These are phyloP conservation scores for Lathronympha strigana DNA, from an alignment of 2,888 invertebrate genomes.

Conservation along the genomic window DNA sequence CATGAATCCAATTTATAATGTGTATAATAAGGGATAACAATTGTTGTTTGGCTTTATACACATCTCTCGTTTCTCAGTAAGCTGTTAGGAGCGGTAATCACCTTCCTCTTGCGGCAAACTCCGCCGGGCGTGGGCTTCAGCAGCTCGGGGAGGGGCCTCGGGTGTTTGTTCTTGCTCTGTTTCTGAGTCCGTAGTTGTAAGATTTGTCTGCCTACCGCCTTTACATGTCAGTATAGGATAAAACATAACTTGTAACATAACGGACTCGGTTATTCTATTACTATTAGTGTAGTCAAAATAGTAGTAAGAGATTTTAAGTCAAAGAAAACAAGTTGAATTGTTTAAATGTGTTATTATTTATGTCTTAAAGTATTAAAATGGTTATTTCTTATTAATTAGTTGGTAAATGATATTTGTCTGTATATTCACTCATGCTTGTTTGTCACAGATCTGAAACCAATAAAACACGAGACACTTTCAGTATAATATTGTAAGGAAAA, in stretches of 20 bases:
- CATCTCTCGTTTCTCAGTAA: conserved; percentile 8
- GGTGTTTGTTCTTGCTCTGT: conserved; percentile 64
- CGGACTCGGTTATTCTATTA: conserved; percentile 83
- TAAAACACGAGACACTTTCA: conserved; percentile 58
- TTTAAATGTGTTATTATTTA: conserved; percentile 85
- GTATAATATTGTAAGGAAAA: conserved; percentile 20
- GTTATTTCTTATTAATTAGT: conserved; percentile 85
- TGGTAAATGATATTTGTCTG: conserved; percentile 80
- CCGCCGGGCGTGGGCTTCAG: not conserved
- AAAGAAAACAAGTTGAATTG: conserved; percentile 84
- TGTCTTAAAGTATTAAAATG: conserved; percentile 85
- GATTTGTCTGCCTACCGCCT: conserved; percentile 84
- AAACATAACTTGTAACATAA: conserved; percentile 76
- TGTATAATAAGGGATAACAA: conserved; percentile 8
- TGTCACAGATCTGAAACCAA: conserved; percentile 71
- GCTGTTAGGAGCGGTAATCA: conserved; percentile 21
- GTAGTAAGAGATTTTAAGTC: conserved; percentile 83
- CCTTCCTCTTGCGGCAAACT: conserved; percentile 17
- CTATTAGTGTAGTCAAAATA: conserved; percentile 83
- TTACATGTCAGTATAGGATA: conserved; percentile 82
- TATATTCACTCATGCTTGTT: conserved; percentile 69
- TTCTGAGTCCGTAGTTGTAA: conserved; percentile 79
- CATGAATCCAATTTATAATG: conserved; percentile 24
- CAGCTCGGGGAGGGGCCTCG: conserved; percentile 12
- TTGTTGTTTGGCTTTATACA: not conserved